Percentiles rank a stretch among this genome's conserved stretches.
Evolutionary conservation across 2,113 vertebrate species (phyloP).

Genomic region (Camarhynchus parvulus): DNA sequence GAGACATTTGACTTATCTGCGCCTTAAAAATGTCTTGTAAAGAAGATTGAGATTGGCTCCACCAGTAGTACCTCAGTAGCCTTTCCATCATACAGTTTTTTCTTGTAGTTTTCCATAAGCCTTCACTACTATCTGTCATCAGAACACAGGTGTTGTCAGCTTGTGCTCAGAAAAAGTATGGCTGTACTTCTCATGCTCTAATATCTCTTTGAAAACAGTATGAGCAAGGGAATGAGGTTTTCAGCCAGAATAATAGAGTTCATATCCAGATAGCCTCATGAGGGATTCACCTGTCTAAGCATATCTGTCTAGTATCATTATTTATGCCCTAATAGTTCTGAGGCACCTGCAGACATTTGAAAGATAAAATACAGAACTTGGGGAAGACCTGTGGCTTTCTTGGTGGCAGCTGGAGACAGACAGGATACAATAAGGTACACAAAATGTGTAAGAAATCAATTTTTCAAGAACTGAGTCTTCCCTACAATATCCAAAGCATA

Average conservation of each 20-base stretch:
- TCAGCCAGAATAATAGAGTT: background rate
- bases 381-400: background rate
- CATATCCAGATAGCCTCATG: background rate
- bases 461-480: background rate
- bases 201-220: constrained; percentile 1
- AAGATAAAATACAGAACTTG: background rate
- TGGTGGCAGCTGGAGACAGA: background rate
- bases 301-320: background rate
- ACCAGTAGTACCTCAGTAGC: background rate
- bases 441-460: background rate
- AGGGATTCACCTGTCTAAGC: background rate
- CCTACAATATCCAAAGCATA: background rate
- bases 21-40: background rate
- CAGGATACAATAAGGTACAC: background rate
- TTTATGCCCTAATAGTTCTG: background rate
- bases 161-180: background rate
- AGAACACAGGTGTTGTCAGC: background rate
- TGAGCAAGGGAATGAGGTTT: constrained; percentile 13
- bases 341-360: background rate
- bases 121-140: background rate
- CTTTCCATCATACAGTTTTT: background rate
- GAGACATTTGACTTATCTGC: background rate
- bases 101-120: background rate
- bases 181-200: background rate
- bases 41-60: background rate